Evolutionary conservation across 2,888 invertebrate genomes (phyloP), one percentile per base, ranked within the genome.

Genomic region (Andrena haemorrhoa): DNA sequence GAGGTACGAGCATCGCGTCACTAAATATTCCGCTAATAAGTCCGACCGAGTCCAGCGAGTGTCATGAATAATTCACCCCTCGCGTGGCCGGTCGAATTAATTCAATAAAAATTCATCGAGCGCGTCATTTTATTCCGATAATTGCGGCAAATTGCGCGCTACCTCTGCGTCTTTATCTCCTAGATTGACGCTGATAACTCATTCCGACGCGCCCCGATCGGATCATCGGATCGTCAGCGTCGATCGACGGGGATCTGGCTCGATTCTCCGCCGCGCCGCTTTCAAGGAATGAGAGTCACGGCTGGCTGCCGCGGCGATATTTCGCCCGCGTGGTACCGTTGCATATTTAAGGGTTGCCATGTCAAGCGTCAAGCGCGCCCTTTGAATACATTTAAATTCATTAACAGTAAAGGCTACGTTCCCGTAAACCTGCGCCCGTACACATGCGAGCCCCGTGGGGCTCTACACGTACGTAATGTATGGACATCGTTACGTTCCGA

Each of bases 311-410:
- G 88, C 88, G 81, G 91, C 89, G 91, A 92, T 91, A 90, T 89
- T 89, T 92, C 89, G 88, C 89, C 56, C 90, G 90, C 89, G 91
- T 87, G 91, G 86, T 87, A 86, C 82, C 84, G 88, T 90, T 90
- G 93, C 92, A 92, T 92, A 92, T 92, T 93, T 92, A 92, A 92
- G 92, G 93, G 93, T 91, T 91, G 92, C 91, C 92, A 91, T 91
- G 93, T 92, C 92, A 91, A 91, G 91, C 92, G 90, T 90, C 92
- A 92, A 90, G 92, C 91, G 89, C 92, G 92, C 92, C 93, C 92
- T 91, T 93, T 93, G 93, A 92, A 93, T 93, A 93, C 90, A 93
- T 93, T 93, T 92, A 92, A 93, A 93, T 93, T 92, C 91, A 93
- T 93, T 93, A 93, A 89, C 88, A 85, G 86, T 85, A 83, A 82